Percentiles rank a stretch among this genome's conserved stretches.
These are phyloP conservation scores for Metaphire vulgaris DNA, from an alignment of 1,140 invertebrate genomes.

Conservation along the genomic window DNA sequence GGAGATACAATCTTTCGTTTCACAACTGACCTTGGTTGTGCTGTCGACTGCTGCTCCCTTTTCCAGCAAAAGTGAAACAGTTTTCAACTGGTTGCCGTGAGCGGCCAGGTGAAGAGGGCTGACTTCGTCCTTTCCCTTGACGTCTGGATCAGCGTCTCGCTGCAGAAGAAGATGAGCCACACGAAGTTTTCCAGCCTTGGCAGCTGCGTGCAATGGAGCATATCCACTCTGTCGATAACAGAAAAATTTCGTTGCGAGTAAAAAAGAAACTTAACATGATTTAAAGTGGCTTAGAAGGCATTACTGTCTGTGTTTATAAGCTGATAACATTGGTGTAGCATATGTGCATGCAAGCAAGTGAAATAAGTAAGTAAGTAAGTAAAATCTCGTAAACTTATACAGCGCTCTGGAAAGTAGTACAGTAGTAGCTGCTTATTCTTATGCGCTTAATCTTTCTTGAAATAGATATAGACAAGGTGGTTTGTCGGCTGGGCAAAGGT, in stretches of 20 bases:
- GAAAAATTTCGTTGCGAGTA: not conserved
- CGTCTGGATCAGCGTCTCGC: conserved; percentile 86
- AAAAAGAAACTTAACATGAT: no score
- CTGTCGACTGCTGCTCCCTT: conserved; percentile 90
- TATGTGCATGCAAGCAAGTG: not conserved
- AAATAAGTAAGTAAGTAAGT: no score
- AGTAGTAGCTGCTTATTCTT: no score
- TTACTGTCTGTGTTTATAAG: no score
- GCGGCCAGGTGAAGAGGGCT: conserved; percentile 96
- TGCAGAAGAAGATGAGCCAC: conserved; percentile 87
- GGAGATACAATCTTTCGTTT: no score
- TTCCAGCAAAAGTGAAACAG: conserved; percentile 84
- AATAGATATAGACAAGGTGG: no score
- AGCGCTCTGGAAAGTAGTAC: no score
- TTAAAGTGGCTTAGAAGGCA: no score
- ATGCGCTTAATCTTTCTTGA: no score
- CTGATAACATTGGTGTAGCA: not conserved
- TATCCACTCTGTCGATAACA: conserved; percentile 72
- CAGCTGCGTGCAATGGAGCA: conserved; percentile 96
- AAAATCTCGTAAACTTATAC: no score
- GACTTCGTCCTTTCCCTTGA: conserved; percentile 95
- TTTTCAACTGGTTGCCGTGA: conserved; percentile 96
- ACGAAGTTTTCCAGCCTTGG: conserved; percentile 97
- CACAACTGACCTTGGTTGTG: conserved; percentile 68
- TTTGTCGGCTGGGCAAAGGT: no score